Evolutionary conservation across 2,113 vertebrate species (phyloP).

Genomic region (Fukomys damarensis): DNA sequence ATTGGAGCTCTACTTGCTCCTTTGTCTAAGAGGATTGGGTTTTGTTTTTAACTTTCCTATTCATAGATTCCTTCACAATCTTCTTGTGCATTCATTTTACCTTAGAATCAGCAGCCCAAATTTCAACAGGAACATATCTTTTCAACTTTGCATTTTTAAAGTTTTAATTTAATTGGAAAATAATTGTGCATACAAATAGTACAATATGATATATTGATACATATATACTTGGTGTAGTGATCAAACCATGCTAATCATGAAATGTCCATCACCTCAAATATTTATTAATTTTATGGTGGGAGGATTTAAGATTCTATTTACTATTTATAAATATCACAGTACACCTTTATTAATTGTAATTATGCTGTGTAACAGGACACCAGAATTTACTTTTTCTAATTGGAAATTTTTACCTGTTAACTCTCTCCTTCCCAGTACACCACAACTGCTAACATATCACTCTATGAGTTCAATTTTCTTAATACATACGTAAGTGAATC

Average conservation of each 20-base stretch:
- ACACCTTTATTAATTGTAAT: background rate
- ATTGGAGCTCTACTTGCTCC: background rate
- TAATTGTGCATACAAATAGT: background rate
- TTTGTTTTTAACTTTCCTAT: background rate
- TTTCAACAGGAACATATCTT: background rate
- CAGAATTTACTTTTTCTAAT: background rate
- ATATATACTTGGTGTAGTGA: no score
- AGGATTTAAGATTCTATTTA: background rate
- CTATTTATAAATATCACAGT: background rate
- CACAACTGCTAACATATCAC: background rate
- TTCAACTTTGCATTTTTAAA: background rate
- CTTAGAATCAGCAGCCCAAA: background rate
- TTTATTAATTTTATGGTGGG: background rate
- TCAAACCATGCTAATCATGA: background rate
- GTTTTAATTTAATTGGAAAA: background rate
- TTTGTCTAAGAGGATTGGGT: background rate
- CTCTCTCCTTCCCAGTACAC: accelerated
- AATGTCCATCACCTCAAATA: background rate
- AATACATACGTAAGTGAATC: background rate
- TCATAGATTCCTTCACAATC: background rate
- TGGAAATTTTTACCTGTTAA: background rate
- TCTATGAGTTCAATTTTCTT: background rate
- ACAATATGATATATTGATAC: background rate
- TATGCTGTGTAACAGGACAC: no score
- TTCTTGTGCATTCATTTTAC: background rate